phyloP scores from a whole-genome alignment of 2,113 vertebrate species.

The Thamnaconus septentrionalis region DNA sequence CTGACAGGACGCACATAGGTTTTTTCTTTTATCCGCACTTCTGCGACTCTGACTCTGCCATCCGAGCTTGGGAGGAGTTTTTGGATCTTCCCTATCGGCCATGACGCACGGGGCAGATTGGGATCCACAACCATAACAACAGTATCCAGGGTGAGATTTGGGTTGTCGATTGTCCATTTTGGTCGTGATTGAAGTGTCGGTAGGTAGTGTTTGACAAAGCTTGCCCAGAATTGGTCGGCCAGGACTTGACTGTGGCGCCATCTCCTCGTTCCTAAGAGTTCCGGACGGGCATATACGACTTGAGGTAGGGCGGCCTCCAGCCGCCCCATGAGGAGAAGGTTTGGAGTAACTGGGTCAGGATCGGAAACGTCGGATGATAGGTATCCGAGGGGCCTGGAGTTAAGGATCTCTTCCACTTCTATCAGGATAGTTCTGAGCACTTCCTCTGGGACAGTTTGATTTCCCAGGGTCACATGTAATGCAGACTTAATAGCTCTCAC shows the following conservation, averaged over 20 bases:
- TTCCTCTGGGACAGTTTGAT: neutral
- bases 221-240: neutral
- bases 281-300: neutral
- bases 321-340: neutral
- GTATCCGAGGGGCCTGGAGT: neutral
- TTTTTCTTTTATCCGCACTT: no score
- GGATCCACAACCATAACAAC: no score
- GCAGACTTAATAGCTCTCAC: neutral
- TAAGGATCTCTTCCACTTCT: neutral
- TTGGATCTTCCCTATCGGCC: no score
- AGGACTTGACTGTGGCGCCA: no score
- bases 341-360: neutral
- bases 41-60: no score
- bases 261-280: no score
- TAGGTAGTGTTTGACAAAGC: neutral
- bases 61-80: no score
- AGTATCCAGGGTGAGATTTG: neutral
- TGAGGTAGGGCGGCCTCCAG: neutral
- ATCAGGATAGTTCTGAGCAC: neutral
- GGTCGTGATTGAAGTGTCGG: neutral
- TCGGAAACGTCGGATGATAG: neutral
- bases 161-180: neutral
- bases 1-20: no score
- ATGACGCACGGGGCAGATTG: no score
- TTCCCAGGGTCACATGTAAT: neutral